Evolutionary conservation across 2,113 vertebrate genomes (phyloP), one percentile per base, ranked within the genome.

Genomic region (Stegastes partitus): DNA sequence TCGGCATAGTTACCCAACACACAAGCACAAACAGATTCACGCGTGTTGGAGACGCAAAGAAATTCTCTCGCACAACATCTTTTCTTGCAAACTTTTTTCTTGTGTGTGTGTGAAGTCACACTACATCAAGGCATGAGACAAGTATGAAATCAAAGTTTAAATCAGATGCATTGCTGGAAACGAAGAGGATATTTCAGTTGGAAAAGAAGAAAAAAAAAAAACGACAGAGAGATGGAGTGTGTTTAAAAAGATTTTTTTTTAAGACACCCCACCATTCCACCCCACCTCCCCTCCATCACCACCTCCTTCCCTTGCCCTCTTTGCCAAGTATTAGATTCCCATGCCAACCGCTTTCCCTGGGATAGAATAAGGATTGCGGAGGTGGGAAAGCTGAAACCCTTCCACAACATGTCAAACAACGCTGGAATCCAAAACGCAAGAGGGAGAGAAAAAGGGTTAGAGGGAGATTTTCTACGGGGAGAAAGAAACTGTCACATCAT

Each of bases 401-500:
- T 94, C 93, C 91, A 93, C 89, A 93, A 93, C 90, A 92, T 93
- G 93, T 94, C 93, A 94, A 93, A 92, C 93, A 93, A 92, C 89
- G 82, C 85, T 89, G 87, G 89, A 90, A 93, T 93, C 90, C 90
- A 92, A 86, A 80, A 85, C 23, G 86, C 84, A 84, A 81, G 84
- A 87, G 82, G 76, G 63, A 90, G 86, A 91, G 86, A 90, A 86
- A 90, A 89, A 89, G 89, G 90, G 91, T 93, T 92, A 90, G 91
- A 91, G 91, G 89, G 87, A 93, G 92, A 93, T 93, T 93, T 93
- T 94, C 92, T 87, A 87, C 64, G 63, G 88, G 88, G 89, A 91
- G 87, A 92, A 94, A 92, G 92, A 92, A 94, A 94, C 90, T 93
- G 93, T 94, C 93, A 94, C 91, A 94, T 94, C 93, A 94, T 94